Evolutionary conservation across 2,797 vertebrate genomes (phyloP), one percentile per base, ranked within the genome.

Genomic region (Sorex maritimensis): DNA sequence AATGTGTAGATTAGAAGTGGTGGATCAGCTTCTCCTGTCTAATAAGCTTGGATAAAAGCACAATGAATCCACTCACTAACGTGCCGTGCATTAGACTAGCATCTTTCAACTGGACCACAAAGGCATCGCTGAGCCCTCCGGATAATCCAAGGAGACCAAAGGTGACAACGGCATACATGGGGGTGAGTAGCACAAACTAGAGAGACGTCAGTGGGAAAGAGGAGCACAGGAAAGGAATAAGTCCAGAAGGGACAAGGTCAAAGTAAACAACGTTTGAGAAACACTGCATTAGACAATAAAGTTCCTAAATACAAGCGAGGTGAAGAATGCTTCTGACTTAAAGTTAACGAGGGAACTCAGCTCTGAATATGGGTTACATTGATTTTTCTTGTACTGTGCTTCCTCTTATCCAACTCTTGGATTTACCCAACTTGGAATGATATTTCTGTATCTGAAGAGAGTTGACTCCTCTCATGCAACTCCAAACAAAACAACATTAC

Each of bases 391-490:
- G 55, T 68, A 67, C 61, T 73, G 3, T 71, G n/a, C 1, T 65
- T 78, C 65, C 73, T 86, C 58, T 89, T 61, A 82, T 28, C 24
- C 61, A 94, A 52, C 34, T 58, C 61, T 49, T 80, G 61, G n/a
- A 38, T 46, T 73, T 75, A 26, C 0, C 52, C 63, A 78, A 75
- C 6, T n/a, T 61, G 41, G 30, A 38, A 75, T 91, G 7, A 11
- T 65, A 85, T 65, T 58, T 87, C 3, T 65, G 13, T 34, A 1
- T 80, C 21, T 61, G 30, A 30, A 71, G 23, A 84, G 71, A 89
- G 24, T 30, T 13, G 17, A 77, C 10, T 92, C 21, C 69, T 68
- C 26, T 19, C 49, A 38, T 61, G 15, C 24, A 26, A 41, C 7
- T 28, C 79, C 38, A 94, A 75, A 65, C 21, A 55, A 81, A 78